A percentile compares a stretch with the other conserved stretches of the same genome.
Conservation (phyloP, 1,140 invertebrate species). For the Orchesella cincta region DNA sequence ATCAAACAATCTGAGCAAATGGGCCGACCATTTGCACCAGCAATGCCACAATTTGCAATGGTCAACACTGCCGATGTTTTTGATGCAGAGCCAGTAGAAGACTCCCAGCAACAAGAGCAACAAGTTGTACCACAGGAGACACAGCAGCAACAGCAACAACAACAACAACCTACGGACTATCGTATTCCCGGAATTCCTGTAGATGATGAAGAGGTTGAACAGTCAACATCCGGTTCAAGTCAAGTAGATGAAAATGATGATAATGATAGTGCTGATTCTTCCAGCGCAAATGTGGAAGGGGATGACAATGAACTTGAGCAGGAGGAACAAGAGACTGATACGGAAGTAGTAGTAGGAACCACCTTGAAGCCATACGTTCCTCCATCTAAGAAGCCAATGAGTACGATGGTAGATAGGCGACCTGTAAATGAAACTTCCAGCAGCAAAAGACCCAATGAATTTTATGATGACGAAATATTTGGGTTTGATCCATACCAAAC, state of each 20-base stretch:
- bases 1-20: conserved; percentile 19
- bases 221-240: neutral
- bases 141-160: conserved; percentile 9
- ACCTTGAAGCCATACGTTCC: conserved; percentile 14
- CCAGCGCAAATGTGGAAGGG: neutral
- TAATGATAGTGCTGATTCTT: neutral
- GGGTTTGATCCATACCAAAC: conserved; percentile 51
- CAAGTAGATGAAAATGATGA: neutral
- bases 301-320: conserved; percentile 5
- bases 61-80: neutral
- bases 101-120: neutral
- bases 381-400: conserved; percentile 14
- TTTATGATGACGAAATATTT: conserved; percentile 52
- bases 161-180: conserved; percentile 24
- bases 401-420: neutral
- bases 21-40: neutral
- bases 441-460: conserved; percentile 47
- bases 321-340: neutral
- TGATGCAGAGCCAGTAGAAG: neutral
- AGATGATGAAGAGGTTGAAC: neutral
- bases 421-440: conserved; percentile 20
- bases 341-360: neutral
- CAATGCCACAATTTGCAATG: neutral
- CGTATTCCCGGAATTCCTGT: conserved; percentile 13
- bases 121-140: neutral